Conservation (phyloP, 1,140 invertebrate genomes). For the Nylanderia fulva region DNA sequence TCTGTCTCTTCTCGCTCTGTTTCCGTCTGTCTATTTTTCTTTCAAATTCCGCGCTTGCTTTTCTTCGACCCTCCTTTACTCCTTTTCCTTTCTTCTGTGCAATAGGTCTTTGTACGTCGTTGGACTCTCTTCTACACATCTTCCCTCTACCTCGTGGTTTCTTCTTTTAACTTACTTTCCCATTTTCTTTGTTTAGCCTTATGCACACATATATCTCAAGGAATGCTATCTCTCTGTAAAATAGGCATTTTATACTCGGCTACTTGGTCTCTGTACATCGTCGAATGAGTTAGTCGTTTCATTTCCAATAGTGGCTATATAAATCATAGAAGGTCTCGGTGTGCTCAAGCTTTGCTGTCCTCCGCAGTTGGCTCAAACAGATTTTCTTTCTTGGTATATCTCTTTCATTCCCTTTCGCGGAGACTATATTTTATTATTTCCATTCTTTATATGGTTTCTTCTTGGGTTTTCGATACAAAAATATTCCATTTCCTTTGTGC, state of each 20-base stretch:
- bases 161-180: conserved; percentile 23
- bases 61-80: conserved; percentile 27
- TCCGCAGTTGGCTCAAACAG: conserved; percentile 20
- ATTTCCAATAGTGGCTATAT: conserved; percentile 17
- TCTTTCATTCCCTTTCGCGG: neutral
- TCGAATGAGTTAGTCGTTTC: conserved; percentile 35
- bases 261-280: neutral
- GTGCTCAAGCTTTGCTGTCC: neutral
- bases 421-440: conserved; percentile 26
- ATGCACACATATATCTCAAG: conserved; percentile 27
- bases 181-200: conserved; percentile 31
- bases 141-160: conserved; percentile 10
- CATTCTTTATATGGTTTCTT: neutral
- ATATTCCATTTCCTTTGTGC: neutral
- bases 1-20: conserved; percentile 24
- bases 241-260: conserved; percentile 44
- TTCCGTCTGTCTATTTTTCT: conserved; percentile 51
- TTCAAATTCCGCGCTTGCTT: conserved; percentile 47
- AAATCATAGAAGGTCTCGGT: conserved; percentile 22
- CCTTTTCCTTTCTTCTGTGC: no score
- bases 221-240: conserved; percentile 34
- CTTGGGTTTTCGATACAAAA: conserved; percentile 2
- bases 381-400: conserved; percentile 21
- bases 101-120: conserved; percentile 36
- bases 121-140: conserved; percentile 42